Evolutionary conservation across 2,797 vertebrate species (phyloP).

Genomic region (Sitta carolinensis): DNA sequence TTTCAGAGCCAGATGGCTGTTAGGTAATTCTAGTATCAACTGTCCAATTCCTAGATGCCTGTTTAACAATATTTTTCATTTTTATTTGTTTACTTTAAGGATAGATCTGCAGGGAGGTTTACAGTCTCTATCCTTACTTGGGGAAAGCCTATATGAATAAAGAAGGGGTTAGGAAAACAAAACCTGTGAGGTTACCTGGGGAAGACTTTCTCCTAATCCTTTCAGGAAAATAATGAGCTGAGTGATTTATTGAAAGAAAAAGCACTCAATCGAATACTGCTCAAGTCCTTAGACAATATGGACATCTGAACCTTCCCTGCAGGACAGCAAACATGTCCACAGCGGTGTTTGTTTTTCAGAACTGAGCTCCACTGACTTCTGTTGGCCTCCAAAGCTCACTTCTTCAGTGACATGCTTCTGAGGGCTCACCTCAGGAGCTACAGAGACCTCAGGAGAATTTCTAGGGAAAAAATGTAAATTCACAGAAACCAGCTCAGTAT

Average conservation of each 20-base stretch:
- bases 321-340: background rate
- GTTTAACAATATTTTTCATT: conserved; percentile 51
- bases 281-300: background rate
- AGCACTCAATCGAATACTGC: background rate
- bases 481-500: background rate
- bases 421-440: background rate
- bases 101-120: background rate
- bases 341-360: background rate
- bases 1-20: conserved; percentile 55
- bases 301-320: background rate
- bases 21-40: conserved; percentile 47
- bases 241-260: background rate
- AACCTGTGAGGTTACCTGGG: background rate
- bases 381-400: background rate
- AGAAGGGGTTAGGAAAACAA: background rate
- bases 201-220: conserved; percentile 5
- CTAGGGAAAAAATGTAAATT: background rate
- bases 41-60: conserved; percentile 49
- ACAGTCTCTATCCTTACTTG: background rate
- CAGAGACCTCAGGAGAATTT: background rate
- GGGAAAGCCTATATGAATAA: background rate
- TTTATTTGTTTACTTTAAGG: conserved; percentile 49
- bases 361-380: background rate
- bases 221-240: background rate
- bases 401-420: background rate